A percentile compares a stretch with the other conserved stretches of the same genome.
These are phyloP conservation scores for Mungos mungo DNA, from an alignment of 2,113 vertebrate species.

Conservation along the genomic window DNA sequence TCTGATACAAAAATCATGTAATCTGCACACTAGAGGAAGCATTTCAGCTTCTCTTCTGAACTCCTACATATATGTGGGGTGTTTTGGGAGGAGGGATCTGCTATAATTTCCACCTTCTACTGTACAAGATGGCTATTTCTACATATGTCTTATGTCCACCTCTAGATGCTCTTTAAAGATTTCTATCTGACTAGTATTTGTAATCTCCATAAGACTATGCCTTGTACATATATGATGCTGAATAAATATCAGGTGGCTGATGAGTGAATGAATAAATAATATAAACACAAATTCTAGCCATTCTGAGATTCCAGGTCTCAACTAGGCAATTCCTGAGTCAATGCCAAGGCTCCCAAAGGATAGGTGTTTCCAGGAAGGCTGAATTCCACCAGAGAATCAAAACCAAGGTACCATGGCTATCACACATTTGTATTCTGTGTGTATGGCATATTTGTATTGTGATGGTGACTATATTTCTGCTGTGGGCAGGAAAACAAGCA, in stretches of 20 bases:
- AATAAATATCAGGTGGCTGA: not conserved
- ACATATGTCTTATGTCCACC: not conserved
- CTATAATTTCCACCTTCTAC: not conserved
- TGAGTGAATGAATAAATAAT: not conserved
- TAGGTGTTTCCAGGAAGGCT: not conserved
- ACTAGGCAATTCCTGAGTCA: not conserved
- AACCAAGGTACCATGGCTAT: not conserved
- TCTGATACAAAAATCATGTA: not conserved
- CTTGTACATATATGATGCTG: not conserved
- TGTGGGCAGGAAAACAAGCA: not conserved
- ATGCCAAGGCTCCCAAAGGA: not conserved
- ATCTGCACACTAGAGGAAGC: not conserved
- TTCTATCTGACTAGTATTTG: not conserved
- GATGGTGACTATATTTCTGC: not conserved
- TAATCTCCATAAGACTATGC: not conserved
- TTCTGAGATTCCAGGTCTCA: not conserved
- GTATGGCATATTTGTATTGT: not conserved
- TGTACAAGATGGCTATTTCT: not conserved
- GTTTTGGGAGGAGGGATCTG: not conserved
- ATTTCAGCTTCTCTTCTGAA: not conserved
- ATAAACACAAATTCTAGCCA: fast-evolving
- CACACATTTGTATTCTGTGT: not conserved
- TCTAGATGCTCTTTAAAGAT: not conserved
- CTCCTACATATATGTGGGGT: not conserved
- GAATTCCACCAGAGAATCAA: not conserved